Conservation (phyloP, 2,797 vertebrate genomes). For the Eurystomus glaucurus region DNA sequence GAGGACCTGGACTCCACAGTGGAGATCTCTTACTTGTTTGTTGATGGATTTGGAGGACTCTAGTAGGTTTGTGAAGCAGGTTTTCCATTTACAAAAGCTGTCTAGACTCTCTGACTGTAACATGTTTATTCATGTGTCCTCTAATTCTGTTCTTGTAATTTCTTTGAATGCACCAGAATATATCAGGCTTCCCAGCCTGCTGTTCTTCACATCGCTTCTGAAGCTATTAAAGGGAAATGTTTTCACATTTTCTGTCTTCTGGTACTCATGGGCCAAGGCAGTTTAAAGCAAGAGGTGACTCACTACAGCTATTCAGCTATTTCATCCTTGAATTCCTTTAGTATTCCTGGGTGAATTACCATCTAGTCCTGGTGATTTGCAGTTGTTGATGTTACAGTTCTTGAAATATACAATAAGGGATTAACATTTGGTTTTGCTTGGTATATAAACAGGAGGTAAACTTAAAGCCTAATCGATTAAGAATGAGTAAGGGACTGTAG, state of each 20-base stretch:
- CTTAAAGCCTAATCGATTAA: background rate
- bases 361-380: slow-evolving; percentile 17
- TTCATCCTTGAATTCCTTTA: slow-evolving; percentile 13
- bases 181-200: background rate
- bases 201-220: background rate
- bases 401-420: background rate
- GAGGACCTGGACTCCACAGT: background rate
- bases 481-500: background rate
- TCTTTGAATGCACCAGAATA: background rate
- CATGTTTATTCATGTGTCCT: background rate
- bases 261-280: background rate
- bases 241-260: background rate
- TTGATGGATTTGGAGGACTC: background rate
- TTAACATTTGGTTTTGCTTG: background rate
- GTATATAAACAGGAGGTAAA: background rate
- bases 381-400: background rate
- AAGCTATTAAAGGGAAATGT: background rate
- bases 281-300: slow-evolving; percentile 1
- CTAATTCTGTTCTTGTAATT: background rate
- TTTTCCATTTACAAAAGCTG: background rate
- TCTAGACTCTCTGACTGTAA: background rate
- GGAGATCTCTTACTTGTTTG: background rate
- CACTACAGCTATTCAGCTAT: background rate
- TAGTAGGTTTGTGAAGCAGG: background rate
- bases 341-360: background rate